Evolutionary conservation across 2,888 invertebrate species (phyloP), one percentile per base, ranked within the genome.

Genomic region (Hedychridium roseum): DNA sequence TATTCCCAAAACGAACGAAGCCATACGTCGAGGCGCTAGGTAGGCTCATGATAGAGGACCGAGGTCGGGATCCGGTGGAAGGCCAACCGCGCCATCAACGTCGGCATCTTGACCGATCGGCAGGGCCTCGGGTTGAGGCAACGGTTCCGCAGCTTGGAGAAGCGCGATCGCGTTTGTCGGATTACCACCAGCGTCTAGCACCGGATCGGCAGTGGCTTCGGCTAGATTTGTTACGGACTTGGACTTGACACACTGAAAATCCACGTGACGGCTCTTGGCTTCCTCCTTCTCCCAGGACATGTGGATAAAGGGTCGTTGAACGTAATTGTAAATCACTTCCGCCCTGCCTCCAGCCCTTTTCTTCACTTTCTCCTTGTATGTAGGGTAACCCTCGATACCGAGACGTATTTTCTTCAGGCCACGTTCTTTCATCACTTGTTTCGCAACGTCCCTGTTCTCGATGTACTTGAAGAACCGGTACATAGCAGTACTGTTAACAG

Each of bases 241-340:
- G 2, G 95, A 96, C 80, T 97, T 97, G 43, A 98, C 96, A 76
- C 97, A 98, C 82, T 98, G 94, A 74, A 98, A 99, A 80, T 99
- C 99, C 0, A 99, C 99, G 76, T 99, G 99, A 1, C 99, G 88
- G 72, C 95, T 96, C 75, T 97, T 97, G 0, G 97, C 98, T 72
- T 99, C 99, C 73, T 99, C 99, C 71, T 99, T 99, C 78, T 99
- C 99, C 99, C 99, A 99, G 0, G 96, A 96, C 92, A 96, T 95
- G 74, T 97, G 96, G 42, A 99, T 93, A 80, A 99, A 99, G 0
- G 99, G 99, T 1, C 99, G 84, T 77, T 99, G 99, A 0, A 99
- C 98, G 79, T 99, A 99, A 81, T 98, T 99, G 82, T 99, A 99
- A 60, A 99, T 97, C 1, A 98, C 94, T 81, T 99, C 98, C 0